phyloP scores from a whole-genome alignment of 1,140 invertebrate genomes.

The Lepeophtheirus salmonis region DNA sequence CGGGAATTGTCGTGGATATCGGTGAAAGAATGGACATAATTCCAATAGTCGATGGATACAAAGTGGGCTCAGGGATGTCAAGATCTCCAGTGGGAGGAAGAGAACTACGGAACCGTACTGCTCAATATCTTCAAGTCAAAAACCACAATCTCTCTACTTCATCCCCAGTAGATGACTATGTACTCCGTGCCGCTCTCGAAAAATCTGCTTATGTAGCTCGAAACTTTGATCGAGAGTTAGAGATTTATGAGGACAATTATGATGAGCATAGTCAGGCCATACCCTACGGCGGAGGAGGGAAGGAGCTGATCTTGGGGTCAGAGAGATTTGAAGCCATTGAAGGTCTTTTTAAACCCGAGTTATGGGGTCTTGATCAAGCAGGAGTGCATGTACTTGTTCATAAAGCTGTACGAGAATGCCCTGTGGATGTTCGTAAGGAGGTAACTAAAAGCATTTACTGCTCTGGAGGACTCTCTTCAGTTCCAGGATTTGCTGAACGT shows the following conservation, averaged over 20 bases:
- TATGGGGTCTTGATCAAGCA: conserved; percentile 40
- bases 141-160: conserved; percentile 9
- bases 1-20: conserved; percentile 42
- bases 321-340: conserved; percentile 37
- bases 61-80: neutral
- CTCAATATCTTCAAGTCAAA: conserved; percentile 8
- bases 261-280: neutral
- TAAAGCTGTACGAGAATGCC: conserved; percentile 37
- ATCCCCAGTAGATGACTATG: conserved; percentile 7
- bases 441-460: conserved; percentile 32
- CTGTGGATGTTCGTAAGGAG: conserved; percentile 35
- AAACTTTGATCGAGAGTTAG: conserved; percentile 30
- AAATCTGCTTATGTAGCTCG: conserved; percentile 34
- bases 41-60: conserved; percentile 37
- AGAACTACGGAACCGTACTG: neutral
- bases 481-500: conserved; percentile 40
- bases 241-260: conserved; percentile 23
- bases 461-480: conserved; percentile 37
- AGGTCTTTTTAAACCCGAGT: conserved; percentile 40
- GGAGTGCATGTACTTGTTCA: conserved; percentile 38
- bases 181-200: conserved; percentile 23
- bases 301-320: conserved; percentile 27
- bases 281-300: conserved; percentile 15
- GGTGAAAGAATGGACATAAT: conserved; percentile 41
- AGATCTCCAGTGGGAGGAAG: conserved; percentile 9